phyloP scores from a whole-genome alignment of 2,113 vertebrate genomes.

The Apistogramma diplotaenia region DNA sequence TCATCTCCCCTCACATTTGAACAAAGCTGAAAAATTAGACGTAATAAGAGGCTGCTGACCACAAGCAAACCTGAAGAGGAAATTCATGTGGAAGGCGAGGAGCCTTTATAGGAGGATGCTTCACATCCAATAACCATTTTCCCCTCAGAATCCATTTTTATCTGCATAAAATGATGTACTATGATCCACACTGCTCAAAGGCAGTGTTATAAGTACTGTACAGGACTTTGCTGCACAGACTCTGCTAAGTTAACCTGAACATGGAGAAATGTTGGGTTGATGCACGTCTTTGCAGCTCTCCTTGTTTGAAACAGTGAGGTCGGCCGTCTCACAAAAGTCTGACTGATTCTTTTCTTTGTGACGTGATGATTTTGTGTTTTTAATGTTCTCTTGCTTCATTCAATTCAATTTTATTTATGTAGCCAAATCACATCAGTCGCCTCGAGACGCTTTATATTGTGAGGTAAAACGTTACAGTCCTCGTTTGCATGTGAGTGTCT shows the following conservation, averaged over 20 bases:
- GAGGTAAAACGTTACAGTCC: too few relatives aligned
- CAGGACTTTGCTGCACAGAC: background rate
- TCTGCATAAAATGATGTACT: slow-evolving; percentile 30
- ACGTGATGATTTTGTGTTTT: background rate
- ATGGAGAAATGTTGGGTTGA: background rate
- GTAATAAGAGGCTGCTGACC: slow-evolving; percentile 31
- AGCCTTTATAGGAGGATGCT: slow-evolving; percentile 11
- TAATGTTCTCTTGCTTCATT: too few relatives aligned
- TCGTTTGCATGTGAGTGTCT: too few relatives aligned
- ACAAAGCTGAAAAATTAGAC: slow-evolving; percentile 19
- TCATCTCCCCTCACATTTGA: background rate
- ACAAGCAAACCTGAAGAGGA: slow-evolving; percentile 28
- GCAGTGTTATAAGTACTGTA: background rate
- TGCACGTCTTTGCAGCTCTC: background rate
- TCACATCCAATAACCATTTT: slow-evolving; percentile 43
- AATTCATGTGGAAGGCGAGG: slow-evolving; percentile 33
- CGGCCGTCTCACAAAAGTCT: background rate
- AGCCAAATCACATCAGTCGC: too few relatives aligned
- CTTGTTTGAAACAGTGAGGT: background rate
- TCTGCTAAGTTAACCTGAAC: background rate
- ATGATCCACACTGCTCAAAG: slow-evolving; percentile 20
- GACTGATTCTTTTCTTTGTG: background rate
- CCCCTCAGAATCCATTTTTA: slow-evolving; percentile 26
- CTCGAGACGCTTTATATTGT: too few relatives aligned
- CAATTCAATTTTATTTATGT: too few relatives aligned